Evolutionary conservation across 2,888 invertebrate species (phyloP), one percentile per base, ranked within the genome.

Genomic region (Ditylenchus weischeri): DNA sequence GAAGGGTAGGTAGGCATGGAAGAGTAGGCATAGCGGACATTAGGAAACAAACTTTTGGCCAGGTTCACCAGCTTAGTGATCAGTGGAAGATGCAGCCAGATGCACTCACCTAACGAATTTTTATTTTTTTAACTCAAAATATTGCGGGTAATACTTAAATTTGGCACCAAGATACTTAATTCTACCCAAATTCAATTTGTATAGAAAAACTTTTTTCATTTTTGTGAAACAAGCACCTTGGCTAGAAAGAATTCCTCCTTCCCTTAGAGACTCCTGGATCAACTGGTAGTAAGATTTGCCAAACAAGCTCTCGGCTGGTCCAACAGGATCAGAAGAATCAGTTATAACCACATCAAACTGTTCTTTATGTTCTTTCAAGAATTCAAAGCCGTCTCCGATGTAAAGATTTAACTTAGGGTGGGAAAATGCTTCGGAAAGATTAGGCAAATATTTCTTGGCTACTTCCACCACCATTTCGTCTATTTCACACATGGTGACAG

Each of bases 321-420:
- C 96, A 38, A 95, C 88, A 0, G 96, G 96, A 86, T 98, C 98
- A 51, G 94, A 93, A 73, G 94, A 94, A 84, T 98, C 98, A 0
- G 96, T 98, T 66, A 98, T 94, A 74, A 98, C 93, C 57, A 98
- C 91, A 85, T 98, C 98, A 84, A 92, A 98, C 84, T 91, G 89
- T 51, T 77, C 72, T 69, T 87, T 87, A 83, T 93, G 86, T 63
- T 90, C 88, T 79, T 90, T 90, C 88, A 98, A 90, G 84, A 91
- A 98, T 77, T 93, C 90, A 83, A 93, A 93, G 0, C 98, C 98
- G 84, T 98, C 96, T 0, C 91, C 91, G 54, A 94, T 89, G 80
- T 89, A 88, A 0, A 98, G 85, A 0, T 87, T 88, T 23, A 96
- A 84, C 84, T 94, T 95, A 0, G 90, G 88, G 82, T 89, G 89